Evolutionary conservation across 1,140 invertebrate genomes (phyloP).

Genomic region (Oreohelix idahoensis): DNA sequence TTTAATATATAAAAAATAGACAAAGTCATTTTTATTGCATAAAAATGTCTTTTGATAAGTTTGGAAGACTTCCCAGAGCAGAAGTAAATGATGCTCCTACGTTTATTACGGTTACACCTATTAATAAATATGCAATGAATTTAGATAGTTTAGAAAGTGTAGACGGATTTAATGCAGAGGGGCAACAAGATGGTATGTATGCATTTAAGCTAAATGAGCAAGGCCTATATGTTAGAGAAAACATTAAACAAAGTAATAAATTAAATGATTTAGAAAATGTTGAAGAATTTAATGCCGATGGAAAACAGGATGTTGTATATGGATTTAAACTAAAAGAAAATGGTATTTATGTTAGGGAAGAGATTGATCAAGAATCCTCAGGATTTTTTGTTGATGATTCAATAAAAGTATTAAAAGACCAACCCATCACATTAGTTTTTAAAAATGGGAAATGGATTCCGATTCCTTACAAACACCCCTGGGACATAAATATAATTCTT

Average conservation of each 20-base stretch:
- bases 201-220: too few species aligned
- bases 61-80: too few species aligned
- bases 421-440: neutral
- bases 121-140: neutral
- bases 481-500: neutral
- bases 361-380: neutral
- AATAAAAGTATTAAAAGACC: neutral
- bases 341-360: neutral
- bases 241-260: too few species aligned
- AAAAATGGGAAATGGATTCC: conserved; percentile 1
- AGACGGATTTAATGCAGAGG: conserved; percentile 1
- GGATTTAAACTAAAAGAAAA: neutral
- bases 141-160: neutral
- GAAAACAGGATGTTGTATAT: neutral
- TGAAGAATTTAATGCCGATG: neutral
- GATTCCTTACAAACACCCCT: neutral
- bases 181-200: too few species aligned
- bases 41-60: neutral
- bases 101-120: neutral
- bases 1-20: too few species aligned
- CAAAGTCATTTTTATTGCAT: neutral
- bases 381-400: neutral
- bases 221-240: too few species aligned
- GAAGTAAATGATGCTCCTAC: neutral
- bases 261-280: neutral